Conservation (phyloP, 1,140 invertebrate species). For the Achatina immaculata region DNA sequence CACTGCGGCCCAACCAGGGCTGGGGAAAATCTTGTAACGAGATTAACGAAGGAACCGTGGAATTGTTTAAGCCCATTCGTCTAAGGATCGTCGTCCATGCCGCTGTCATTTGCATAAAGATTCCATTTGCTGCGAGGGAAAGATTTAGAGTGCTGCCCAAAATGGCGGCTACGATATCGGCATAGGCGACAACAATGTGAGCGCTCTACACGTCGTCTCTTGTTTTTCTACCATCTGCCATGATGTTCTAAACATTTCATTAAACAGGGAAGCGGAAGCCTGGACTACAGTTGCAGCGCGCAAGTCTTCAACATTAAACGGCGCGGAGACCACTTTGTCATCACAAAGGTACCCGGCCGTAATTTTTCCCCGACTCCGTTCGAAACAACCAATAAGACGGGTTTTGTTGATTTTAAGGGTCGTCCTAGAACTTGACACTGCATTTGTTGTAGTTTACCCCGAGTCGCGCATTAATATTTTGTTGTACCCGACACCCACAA, state of each 20-base stretch:
- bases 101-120: conserved; percentile 32
- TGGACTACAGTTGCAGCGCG: background rate
- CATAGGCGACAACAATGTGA: conserved; percentile 4
- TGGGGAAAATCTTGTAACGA: background rate
- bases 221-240: conserved; percentile 24
- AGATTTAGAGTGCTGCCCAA: background rate
- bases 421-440: conserved; percentile 33
- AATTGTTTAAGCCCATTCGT: conserved; percentile 16
- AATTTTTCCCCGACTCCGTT: background rate
- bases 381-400: background rate
- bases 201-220: conserved; percentile 13
- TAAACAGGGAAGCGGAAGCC: background rate
- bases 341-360: background rate
- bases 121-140: conserved; percentile 18
- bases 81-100: background rate
- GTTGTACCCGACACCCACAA: background rate
- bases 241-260: background rate
- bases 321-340: conserved; percentile 11
- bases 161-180: conserved; percentile 19
- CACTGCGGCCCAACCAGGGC: background rate
- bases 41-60: conserved; percentile 3
- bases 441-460: conserved; percentile 36
- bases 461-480: conserved; percentile 28
- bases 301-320: background rate
- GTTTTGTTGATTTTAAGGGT: conserved; percentile 31